Base-by-base conservation (phyloP, 2,113 vertebrate genomes). In the Coregonus clupeaformis region DNA sequence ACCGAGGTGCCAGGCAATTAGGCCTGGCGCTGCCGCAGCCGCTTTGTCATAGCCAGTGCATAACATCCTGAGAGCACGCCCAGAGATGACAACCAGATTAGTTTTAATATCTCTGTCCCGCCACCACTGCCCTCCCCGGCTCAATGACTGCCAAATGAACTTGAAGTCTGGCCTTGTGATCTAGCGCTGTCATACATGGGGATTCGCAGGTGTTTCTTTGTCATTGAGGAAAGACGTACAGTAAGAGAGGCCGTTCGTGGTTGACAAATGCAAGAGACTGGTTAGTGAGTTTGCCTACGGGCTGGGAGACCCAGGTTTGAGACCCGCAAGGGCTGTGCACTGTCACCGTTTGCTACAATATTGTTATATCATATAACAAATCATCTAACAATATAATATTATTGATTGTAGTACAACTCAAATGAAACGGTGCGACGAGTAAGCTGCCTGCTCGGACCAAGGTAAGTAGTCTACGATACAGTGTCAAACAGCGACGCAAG, bases 31-130 rank as follows among this genome's bases (percentile, higher is more conserved):
- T 45, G 63, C 4, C 5, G 36, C 36, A 13, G 1, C 16, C 64
- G 68, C 30, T 78, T 68, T 78, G 74, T 84, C 85, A 85, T 77
- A 77, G 64, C 71, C 70, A 20, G 62, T 47, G 12, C 16, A 60
- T 68, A 71, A 70, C 74, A 74, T 69, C 80, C 73, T 18, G 60
- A 77, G 77, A 47, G 57, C 32, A 20, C 55, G 55, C 73, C 71
- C 65, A 11, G 13, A 77, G 83, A 82, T 74, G 84, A 77, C 77
- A 72, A 75, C 80, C 67, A 67, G 79, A 80, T 84, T 42, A 42
- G 74, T 60, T 62, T 77, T 76, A 78, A 82, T 45, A 32, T 57
- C 65, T 27, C 25, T 29, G 24, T 12, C 30, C 32, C 1, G 32
- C 57, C 60, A 14, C 60, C 70, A 1, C 16, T 9, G 1, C 45